Conservation (phyloP, 2,797 vertebrate species). For the Monodelphis domestica region DNA sequence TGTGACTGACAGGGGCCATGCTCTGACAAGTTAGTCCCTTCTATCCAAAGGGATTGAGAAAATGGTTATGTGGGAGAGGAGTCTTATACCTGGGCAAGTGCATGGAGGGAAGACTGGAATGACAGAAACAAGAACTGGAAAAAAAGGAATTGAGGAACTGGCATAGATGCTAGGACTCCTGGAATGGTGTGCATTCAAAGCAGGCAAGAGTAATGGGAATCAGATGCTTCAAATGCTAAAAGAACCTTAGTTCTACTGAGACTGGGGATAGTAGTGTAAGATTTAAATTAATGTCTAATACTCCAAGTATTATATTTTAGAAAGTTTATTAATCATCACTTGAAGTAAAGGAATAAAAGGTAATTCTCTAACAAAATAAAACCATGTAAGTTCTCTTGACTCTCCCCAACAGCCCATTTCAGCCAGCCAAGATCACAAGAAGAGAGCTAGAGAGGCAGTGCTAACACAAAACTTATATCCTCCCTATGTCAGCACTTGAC, state of each 20-base stretch:
- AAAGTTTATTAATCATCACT: too few species aligned
- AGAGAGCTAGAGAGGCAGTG: too few species aligned
- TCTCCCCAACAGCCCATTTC: too few species aligned
- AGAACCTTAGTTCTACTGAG: neutral
- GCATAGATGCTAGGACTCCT: neutral
- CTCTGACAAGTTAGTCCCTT: neutral
- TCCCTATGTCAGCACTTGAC: too few species aligned
- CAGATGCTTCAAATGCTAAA: neutral
- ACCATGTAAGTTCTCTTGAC: too few species aligned
- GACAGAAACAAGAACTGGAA: neutral
- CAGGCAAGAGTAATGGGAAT: neutral
- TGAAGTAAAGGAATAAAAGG: too few species aligned
- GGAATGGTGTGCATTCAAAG: neutral
- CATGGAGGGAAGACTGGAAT: neutral
- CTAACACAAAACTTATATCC: too few species aligned
- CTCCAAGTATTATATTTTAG: too few species aligned
- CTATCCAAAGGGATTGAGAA: neutral
- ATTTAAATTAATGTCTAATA: too few species aligned
- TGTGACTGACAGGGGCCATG: neutral
- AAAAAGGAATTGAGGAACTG: neutral
- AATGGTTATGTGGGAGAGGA: neutral
- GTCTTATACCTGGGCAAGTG: neutral
- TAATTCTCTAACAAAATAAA: too few species aligned
- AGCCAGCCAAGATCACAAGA: too few species aligned
- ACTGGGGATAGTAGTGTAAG: neutral